These are phyloP conservation scores for Lamprotornis superbus DNA, from an alignment of 2,113 vertebrate genomes.

Conservation along the genomic window DNA sequence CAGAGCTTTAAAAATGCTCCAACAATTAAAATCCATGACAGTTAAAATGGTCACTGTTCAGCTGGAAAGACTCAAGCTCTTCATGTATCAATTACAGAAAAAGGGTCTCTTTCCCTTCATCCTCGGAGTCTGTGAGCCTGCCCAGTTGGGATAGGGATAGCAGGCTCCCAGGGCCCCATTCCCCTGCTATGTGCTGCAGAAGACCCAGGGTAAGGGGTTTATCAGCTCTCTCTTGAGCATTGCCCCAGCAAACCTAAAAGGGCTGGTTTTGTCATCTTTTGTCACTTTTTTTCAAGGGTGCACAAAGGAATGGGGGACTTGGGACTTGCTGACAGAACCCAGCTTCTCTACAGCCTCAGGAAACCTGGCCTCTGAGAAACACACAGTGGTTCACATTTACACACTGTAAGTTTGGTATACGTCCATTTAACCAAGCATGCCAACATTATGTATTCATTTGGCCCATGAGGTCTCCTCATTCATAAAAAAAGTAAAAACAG, in stretches of 20 bases:
- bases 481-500: constrained; percentile 16
- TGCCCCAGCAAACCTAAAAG: not conserved
- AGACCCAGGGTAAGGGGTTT: not conserved
- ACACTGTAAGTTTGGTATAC: not conserved
- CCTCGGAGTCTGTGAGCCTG: not conserved
- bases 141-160: rapidly evolving
- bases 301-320: not conserved
- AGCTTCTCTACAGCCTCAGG: not conserved
- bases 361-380: not conserved
- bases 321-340: not conserved
- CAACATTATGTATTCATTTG: constrained; percentile 41
- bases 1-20: not conserved
- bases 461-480: constrained; percentile 9
- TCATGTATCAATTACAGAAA: rapidly evolving
- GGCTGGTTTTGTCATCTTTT: not conserved
- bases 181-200: rapidly evolving
- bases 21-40: not conserved
- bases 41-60: not conserved
- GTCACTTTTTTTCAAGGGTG: not conserved
- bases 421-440: not conserved
- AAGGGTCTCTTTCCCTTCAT: not conserved
- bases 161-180: not conserved
- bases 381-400: not conserved
- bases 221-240: not conserved
- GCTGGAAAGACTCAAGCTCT: not conserved